Base-by-base conservation (phyloP, 1,140 invertebrate genomes). In the Lepidurus packardi region DNA sequence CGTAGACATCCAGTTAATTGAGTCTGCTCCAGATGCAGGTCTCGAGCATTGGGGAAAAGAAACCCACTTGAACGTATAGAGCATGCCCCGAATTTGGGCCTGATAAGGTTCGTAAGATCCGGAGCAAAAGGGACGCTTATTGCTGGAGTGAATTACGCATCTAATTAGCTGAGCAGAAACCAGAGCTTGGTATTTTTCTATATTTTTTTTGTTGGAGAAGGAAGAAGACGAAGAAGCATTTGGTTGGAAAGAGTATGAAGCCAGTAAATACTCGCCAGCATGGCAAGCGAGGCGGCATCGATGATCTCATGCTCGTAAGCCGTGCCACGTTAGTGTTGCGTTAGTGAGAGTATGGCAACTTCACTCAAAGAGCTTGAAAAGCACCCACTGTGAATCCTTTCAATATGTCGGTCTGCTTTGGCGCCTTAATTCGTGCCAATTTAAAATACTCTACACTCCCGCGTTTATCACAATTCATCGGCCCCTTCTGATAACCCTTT, bases 131-230 rank as follows among this genome's bases (percentile, higher is more conserved):
- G 53, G 53, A 65, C 53, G 21, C 53, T 65, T 65, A 21, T 65
- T 65, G 53, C 53, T 21, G 21, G 53, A 65, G 53, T 65, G 53
- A 65, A 65, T 65, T 65, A 65, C 53, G 53, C 53, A 65, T 65
- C 53, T 65, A 65, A 65, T 65, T 65, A 65, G 53, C 16, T 65
- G 53, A 65, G 53, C 53, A 65, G 53, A 65, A 65, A 65, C 53
- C 53, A 65, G 53, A 65, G 53, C 53, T 65, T 0, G 4, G 10
- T 21, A 16, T 34, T 34, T 34, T 34, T 34, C 3, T 25, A 1
- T 2, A 1, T 4, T 34, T 34, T 34, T 34, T 34, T 4, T 34
- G 53, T 0, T 65, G 0, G 0, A 21, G 53, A 65, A 65, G 10
- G 25, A 25, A 25, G 25, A 25, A 25, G 25, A 1, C 1, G 13